These are phyloP conservation scores for Aphelenchoides fujianensis DNA, from an alignment of 1,140 invertebrate genomes.

Conservation along the genomic window DNA sequence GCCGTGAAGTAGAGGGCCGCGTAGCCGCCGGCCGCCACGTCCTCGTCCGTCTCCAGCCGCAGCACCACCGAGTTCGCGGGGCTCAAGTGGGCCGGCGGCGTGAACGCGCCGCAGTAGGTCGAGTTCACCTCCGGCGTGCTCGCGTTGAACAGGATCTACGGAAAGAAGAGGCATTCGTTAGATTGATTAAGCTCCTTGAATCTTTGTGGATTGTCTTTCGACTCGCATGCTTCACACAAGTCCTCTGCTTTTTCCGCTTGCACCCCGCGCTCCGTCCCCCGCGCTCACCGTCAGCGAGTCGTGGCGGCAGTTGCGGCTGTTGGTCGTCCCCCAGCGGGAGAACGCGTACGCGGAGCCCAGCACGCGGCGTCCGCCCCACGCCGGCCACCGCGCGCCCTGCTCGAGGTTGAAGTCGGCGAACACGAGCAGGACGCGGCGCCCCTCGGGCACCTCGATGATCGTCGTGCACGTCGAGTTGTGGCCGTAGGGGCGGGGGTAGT, in stretches of 20 bases:
- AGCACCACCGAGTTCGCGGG: slow-evolving; percentile 33
- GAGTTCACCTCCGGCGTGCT: neutral
- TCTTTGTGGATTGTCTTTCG: too few species aligned
- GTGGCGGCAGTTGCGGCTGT: slow-evolving; percentile 43
- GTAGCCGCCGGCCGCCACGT: slow-evolving; percentile 37
- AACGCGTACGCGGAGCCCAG: neutral
- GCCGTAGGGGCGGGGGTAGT: slow-evolving; percentile 49
- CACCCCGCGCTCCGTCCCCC: neutral
- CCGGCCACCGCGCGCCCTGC: slow-evolving; percentile 22
- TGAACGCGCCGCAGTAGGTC: slow-evolving; percentile 47
- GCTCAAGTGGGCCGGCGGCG: slow-evolving; percentile 38
- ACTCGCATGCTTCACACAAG: too few species aligned
- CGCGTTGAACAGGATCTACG: slow-evolving; percentile 24
- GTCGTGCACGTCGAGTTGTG: slow-evolving; percentile 52
- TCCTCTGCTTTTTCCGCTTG: too few species aligned
- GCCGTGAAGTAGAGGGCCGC: slow-evolving; percentile 44
- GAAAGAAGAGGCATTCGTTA: too few species aligned
- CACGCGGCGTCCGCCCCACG: neutral
- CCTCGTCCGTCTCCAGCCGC: slow-evolving; percentile 38
- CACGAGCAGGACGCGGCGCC: slow-evolving; percentile 54
- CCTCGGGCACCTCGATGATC: slow-evolving; percentile 16
- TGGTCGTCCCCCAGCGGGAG: neutral
- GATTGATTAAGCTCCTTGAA: too few species aligned
- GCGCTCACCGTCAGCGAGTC: slow-evolving; percentile 43
- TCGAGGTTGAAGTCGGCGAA: slow-evolving; percentile 47